A percentile compares a stretch with the other conserved stretches of the same genome.
Evolutionary conservation across 2,113 vertebrate species (phyloP).

Genomic region (Pelobates fuscus): DNA sequence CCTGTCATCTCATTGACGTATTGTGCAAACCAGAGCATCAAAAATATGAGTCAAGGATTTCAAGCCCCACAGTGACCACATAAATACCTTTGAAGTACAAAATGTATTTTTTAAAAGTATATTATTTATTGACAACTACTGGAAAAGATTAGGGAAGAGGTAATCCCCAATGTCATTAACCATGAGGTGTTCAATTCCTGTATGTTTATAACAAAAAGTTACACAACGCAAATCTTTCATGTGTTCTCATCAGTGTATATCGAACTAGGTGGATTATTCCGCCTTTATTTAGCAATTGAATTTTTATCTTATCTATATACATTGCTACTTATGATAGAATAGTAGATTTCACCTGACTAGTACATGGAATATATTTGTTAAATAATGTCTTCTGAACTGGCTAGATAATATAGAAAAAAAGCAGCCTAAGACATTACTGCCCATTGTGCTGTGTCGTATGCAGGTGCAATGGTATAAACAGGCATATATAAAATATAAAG

Average conservation of each 20-base stretch:
- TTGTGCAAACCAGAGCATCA: constrained; percentile 38
- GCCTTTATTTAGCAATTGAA: too few relatives aligned
- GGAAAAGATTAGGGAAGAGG: constrained; percentile 31
- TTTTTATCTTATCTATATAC: too few relatives aligned
- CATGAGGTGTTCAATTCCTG: not conserved
- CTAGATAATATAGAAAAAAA: too few relatives aligned
- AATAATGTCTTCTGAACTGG: too few relatives aligned
- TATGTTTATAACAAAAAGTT: constrained; percentile 18
- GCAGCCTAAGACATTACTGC: too few relatives aligned
- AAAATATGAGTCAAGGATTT: constrained; percentile 29
- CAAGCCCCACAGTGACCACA: constrained; percentile 27
- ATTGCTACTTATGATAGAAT: too few relatives aligned
- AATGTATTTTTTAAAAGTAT: constrained; percentile 49
- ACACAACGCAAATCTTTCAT: constrained; percentile 2
- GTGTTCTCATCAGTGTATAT: not conserved
- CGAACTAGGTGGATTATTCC: not conserved
- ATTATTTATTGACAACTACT: constrained; percentile 50
- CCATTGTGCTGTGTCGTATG: too few relatives aligned
- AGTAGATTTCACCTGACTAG: too few relatives aligned
- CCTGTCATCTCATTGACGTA: constrained; percentile 49
- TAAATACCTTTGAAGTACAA: constrained; percentile 45
- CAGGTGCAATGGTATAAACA: too few relatives aligned
- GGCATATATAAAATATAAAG: too few relatives aligned
- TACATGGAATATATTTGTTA: too few relatives aligned
- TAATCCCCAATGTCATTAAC: constrained; percentile 22